Percentiles rank a stretch among this genome's conserved stretches.
Evolutionary conservation across 2,113 vertebrate species (phyloP).

Genomic region (Takifugu bimaculatus): DNA sequence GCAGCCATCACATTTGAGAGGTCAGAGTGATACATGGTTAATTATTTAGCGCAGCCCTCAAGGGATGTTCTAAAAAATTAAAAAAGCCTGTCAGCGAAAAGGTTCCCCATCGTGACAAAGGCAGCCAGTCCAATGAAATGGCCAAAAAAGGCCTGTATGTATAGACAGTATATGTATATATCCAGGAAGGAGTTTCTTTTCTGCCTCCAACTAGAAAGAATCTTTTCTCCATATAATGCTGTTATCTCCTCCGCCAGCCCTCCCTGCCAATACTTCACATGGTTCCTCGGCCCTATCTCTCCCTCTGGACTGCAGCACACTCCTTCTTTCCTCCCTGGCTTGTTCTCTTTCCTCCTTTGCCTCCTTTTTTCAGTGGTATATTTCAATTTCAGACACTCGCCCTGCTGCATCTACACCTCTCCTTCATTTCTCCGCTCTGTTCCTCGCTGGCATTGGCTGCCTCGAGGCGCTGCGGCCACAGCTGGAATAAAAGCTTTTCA

Average conservation of each 20-base stretch:
- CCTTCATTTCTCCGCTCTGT: slow-evolving; percentile 5
- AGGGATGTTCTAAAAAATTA: too few relatives aligned
- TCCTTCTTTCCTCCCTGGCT: slow-evolving; percentile 2
- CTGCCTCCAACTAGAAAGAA: too few relatives aligned
- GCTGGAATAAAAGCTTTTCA: slow-evolving; percentile 22
- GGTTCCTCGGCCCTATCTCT: slow-evolving; percentile 13
- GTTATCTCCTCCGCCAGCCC: slow-evolving; percentile 38
- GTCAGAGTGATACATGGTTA: too few relatives aligned
- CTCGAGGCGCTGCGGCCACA: slow-evolving; percentile 35
- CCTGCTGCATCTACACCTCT: slow-evolving; percentile 3
- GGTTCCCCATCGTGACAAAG: too few relatives aligned
- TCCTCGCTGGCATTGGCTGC: slow-evolving; percentile 24
- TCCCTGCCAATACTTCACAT: slow-evolving; percentile 33
- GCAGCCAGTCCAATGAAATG: too few relatives aligned
- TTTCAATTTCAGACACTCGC: slow-evolving; percentile 13
- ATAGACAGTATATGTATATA: too few relatives aligned
- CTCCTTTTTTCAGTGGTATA: not conserved
- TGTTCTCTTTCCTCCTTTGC: slow-evolving; percentile 4
- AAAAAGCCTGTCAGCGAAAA: slow-evolving; percentile 16
- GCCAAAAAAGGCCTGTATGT: too few relatives aligned
- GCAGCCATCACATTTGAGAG: too few relatives aligned
- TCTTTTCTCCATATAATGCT: slow-evolving; percentile 38
- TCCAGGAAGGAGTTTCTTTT: too few relatives aligned
- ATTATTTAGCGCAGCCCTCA: too few relatives aligned
- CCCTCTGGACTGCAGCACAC: not conserved